Evolutionary conservation across 2,888 invertebrate genomes (phyloP).

Genomic region (Digitonthophagus gazella): DNA sequence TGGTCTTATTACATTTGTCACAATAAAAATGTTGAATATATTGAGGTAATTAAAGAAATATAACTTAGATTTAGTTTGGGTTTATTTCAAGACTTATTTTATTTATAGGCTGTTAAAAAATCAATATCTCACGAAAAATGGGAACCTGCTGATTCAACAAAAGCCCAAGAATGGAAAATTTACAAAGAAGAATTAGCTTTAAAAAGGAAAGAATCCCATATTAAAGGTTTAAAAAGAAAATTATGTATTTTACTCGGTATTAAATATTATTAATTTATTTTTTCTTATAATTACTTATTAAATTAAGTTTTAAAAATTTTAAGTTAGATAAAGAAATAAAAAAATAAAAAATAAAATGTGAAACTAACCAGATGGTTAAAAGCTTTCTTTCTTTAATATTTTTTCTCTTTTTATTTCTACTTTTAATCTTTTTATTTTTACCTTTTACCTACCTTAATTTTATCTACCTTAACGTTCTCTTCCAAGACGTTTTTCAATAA

Average conservation of each 20-base stretch:
- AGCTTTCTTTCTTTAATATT: too few relatives aligned
- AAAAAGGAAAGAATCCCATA: conserved; percentile 16
- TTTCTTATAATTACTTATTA: neutral
- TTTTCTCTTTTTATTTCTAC: too few relatives aligned
- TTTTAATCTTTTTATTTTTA: too few relatives aligned
- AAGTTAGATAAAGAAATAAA: neutral
- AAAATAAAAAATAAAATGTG: too few relatives aligned
- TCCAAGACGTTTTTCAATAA: too few relatives aligned
- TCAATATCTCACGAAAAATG: conserved; percentile 46
- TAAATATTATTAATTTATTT: conserved; percentile 19
- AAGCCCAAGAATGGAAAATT: conserved; percentile 45
- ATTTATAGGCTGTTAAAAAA: conserved; percentile 41
- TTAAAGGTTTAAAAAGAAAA: conserved; percentile 28
- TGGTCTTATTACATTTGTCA: conserved; percentile 42
- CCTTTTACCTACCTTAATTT: too few relatives aligned
- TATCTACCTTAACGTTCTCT: too few relatives aligned
- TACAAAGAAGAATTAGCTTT: conserved; percentile 41
- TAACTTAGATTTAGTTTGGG: neutral
- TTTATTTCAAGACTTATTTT: neutral
- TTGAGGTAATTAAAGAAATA: conserved; percentile 40
- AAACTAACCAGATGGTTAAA: too few relatives aligned
- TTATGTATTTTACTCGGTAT: conserved; percentile 27
- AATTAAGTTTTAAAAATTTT: neutral
- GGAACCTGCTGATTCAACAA: conserved; percentile 46
- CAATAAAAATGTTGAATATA: conserved; percentile 37